Evolutionary conservation across 2,113 vertebrate genomes (phyloP), one percentile per base, ranked within the genome.

Genomic region (Chunga burmeisteri): DNA sequence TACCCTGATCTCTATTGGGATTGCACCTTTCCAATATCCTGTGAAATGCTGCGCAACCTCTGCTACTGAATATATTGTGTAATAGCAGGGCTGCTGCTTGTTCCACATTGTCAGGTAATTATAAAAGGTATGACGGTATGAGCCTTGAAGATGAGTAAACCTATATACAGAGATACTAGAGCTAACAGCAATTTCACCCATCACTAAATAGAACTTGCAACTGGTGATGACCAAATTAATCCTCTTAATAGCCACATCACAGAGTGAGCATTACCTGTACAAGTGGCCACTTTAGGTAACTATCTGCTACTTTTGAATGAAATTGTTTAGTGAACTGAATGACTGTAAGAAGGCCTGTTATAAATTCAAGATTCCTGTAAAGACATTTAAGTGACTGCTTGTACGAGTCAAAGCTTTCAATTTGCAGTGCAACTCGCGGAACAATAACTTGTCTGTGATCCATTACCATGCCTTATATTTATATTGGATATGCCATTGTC

Each of bases 281-380:
- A 18, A 66, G 40, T 62, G 36, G 32, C 36, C 50, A 66, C 29
- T 88, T 85, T 36, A 85, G 36, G 11, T 75, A 61, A 47, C 52
- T 7, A 2, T 53, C 29, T 87, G 38, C 36, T 75, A 62, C 30
- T 32, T 86, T 85, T 81, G 42, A 62, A 62, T 81, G 2, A 67
- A 42, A 67, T 38, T 67, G 22, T 63, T 85, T 75, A 63, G 47
- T 74, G 3, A 91, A 63, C 38, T 38, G 50, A 78, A 30, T 79
- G 42, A 46, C 61, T 81, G 16, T 90, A 36, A 87, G 42, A 82
- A 75, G n/a, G 26, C 42, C 52, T 75, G 4, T 87, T 93, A 96
- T 56, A 91, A 89, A 94, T 72, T 96, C 70, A 79, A 26, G 36
- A 74, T 81, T 93, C 61, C 73, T 96, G 52, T 95, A 89, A 93